Evolutionary conservation across 2,888 invertebrate species (phyloP), one percentile per base, ranked within the genome.

Genomic region (Aethes cnicana): DNA sequence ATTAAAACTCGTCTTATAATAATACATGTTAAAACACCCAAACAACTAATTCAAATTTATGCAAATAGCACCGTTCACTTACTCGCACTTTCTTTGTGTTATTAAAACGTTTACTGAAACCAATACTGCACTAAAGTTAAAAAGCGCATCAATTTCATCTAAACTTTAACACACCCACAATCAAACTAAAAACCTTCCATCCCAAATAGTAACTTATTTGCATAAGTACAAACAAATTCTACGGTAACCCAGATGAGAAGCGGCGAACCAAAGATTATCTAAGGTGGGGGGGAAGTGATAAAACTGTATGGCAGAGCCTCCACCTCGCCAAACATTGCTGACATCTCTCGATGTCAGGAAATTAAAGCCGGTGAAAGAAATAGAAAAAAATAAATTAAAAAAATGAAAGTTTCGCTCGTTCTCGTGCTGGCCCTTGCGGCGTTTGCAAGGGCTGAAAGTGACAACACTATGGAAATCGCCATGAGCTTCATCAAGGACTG

Each of bases 401-500:
- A 61, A 68, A 89, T 89, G 88, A 89, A 85, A 64, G 58, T 82
- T 49, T 55, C 73, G 23, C 11, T 83, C 26, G 64, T 77, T 37
- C 17, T 84, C 36, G 81, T 89, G 49, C 68, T 83, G 56, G 80
- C 85, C 54, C 69, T 86, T 17, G 83, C 84, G 62, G 84, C 84
- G 26, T 74, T 84, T 41, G 85, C 76, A 35, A 72, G 75, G 2
- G 85, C 86, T 1, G 84, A 90, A 32, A 78, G 84, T 65, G 91
- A 92, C 57, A 92, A 90, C 26, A 84, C 87, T 32, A 77, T 94
- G 72, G 92, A 92, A 61, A 91, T 91, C 30, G 94, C 94, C 6
- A 84, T 94, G 53, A 91, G 90, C 72, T 92, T 94, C 77, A 87
- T 95, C 57, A 92, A 93, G 85, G 93, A 93, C 69, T 95, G 95